phyloP scores from a whole-genome alignment of 2,888 invertebrate species.

The Leptopilina syphax region DNA sequence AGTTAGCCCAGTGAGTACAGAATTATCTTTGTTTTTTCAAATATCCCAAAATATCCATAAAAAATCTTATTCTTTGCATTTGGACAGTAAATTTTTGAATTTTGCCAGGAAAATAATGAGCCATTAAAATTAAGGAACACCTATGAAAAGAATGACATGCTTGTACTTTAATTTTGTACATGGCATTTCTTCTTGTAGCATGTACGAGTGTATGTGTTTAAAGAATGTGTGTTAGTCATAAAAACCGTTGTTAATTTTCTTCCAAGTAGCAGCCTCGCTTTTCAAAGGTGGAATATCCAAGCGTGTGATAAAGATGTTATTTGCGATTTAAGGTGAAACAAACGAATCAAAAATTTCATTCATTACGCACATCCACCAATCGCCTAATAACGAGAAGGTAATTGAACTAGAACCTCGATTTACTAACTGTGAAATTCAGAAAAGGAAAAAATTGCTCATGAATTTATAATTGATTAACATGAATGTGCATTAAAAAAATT shows the following conservation, averaged over 20 bases:
- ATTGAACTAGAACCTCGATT: neutral
- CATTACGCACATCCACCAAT: slow-evolving; percentile 54
- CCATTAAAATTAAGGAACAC: neutral
- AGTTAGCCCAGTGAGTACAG: too few relatives aligned
- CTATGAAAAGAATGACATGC: neutral
- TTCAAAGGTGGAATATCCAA: slow-evolving; percentile 46
- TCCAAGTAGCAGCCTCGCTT: slow-evolving; percentile 49
- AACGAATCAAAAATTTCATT: slow-evolving; percentile 58
- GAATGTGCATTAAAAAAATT: too few relatives aligned
- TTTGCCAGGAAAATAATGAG: too few relatives aligned
- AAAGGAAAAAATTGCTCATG: too few relatives aligned
- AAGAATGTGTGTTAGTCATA: slow-evolving; percentile 48
- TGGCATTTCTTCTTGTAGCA: slow-evolving; percentile 25
- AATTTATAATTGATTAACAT: too few relatives aligned
- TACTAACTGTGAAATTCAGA: too few relatives aligned
- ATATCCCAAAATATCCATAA: too few relatives aligned
- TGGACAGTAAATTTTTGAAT: too few relatives aligned
- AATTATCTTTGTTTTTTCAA: too few relatives aligned
- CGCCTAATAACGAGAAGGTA: slow-evolving; percentile 1
- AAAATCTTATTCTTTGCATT: too few relatives aligned
- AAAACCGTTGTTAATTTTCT: slow-evolving; percentile 54
- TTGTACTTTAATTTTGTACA: slow-evolving; percentile 4
- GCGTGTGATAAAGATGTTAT: slow-evolving; percentile 55
- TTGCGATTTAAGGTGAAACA: slow-evolving; percentile 34
- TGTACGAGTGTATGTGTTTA: slow-evolving; percentile 40